A percentile compares a stretch with the other conserved stretches of the same genome.
Evolutionary conservation across 2,888 invertebrate species (phyloP).

Genomic region (Eristalis pertinax): DNA sequence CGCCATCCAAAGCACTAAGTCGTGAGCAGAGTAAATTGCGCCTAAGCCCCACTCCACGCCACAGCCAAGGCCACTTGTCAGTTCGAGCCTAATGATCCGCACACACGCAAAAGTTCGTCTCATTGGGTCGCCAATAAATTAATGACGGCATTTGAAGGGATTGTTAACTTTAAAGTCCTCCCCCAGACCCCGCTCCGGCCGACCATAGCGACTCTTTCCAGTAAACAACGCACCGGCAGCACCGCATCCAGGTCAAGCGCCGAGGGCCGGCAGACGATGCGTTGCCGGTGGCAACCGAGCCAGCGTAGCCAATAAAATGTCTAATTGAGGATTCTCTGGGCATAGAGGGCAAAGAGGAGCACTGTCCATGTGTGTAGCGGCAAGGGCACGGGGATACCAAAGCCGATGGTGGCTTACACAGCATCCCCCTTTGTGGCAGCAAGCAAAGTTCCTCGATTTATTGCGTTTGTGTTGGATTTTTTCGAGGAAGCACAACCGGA

Average conservation of each 20-base stretch:
- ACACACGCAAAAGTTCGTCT: slow-evolving; percentile 43
- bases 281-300: slow-evolving; percentile 19
- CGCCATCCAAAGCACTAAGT: slow-evolving; percentile 7
- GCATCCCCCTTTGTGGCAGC: not conserved
- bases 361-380: not conserved
- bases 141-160: slow-evolving; percentile 57
- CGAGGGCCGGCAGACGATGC: not conserved
- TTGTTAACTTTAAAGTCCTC: slow-evolving; percentile 39
- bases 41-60: slow-evolving; percentile 8
- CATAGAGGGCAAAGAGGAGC: slow-evolving; percentile 10
- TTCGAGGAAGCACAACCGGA: not conserved
- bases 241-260: not conserved
- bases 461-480: slow-evolving; percentile 49
- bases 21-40: slow-evolving; percentile 24
- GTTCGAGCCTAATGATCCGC: slow-evolving; percentile 61
- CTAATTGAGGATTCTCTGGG: slow-evolving; percentile 49
- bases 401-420: not conserved
- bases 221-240: not conserved
- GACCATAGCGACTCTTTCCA: not conserved
- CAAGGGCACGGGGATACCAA: not conserved
- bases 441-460: slow-evolving; percentile 58
- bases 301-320: slow-evolving; percentile 47
- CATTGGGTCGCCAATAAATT: slow-evolving; percentile 57
- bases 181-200: not conserved
- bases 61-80: slow-evolving; percentile 22